Base-by-base conservation (phyloP, 2,113 vertebrate genomes). In the Neotragus pygmaeus region DNA sequence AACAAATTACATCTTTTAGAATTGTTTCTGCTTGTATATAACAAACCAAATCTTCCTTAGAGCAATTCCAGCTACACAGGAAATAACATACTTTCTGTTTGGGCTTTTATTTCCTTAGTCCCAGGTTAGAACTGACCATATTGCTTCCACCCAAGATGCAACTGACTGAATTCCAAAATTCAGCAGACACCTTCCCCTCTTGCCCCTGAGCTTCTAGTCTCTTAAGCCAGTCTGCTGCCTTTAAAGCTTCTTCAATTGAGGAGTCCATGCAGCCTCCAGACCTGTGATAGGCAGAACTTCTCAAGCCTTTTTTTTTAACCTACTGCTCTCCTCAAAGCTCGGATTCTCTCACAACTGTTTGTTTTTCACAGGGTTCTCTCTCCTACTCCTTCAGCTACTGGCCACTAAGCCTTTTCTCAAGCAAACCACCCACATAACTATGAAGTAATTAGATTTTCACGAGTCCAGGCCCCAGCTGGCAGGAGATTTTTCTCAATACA, bases 381-480 rank as follows among this genome's bases (percentile, higher is more conserved):
- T 73, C 70, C 45, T 43, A 57, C 17, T 21, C 39, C 45, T 77
- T 91, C 90, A 75, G 47, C 25, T 47, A 39, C n/a, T 83, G 62
- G 62, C 49, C 53, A 25, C 28, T 14, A 78, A 90, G 30, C 90
- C 53, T 80, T 83, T 66, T 82, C 83, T 81, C 85, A 93, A n/a
- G 86, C 77, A 91, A 85, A 94, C n/a, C 3, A n/a, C 30, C 62
- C 88, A 62, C 23, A 17, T 66, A 30, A 64, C 66, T 49, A 23
- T 27, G n/a, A 91, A 88, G 57, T 90, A 96, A 96, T 87, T 58
- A 49, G 47, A 57, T 93, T 97, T 97, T 84, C 84, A 75, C 10
- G 49, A 93, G 64, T 57, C 28, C 57, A 93, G 86, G 77, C 39
- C 21, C 47, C 70, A 53, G 45, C 9, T 0, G 1, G 91, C 77